These are phyloP conservation scores for Myathropa florea DNA, from an alignment of 2,888 invertebrate species.

Conservation along the genomic window DNA sequence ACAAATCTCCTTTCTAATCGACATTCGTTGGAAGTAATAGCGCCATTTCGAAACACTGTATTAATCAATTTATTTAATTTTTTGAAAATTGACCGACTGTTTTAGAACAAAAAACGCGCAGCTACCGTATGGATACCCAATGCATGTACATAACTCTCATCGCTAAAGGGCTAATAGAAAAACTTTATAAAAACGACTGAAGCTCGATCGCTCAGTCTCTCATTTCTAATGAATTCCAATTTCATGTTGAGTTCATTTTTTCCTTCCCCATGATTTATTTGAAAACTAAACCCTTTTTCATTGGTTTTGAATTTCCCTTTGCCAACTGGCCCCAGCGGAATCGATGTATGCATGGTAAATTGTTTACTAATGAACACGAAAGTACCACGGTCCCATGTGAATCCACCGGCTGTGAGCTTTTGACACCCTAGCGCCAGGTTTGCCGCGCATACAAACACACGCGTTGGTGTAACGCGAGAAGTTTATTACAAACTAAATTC, in stretches of 20 bases:
- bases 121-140: too few species aligned
- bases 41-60: too few species aligned
- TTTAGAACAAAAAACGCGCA: too few species aligned
- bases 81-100: too few species aligned
- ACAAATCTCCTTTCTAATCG: too few species aligned
- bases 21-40: too few species aligned
- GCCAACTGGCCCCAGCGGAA: not conserved
- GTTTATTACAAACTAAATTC: not conserved
- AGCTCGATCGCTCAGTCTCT: not conserved
- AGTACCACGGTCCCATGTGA: not conserved
- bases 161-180: not conserved
- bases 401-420: not conserved
- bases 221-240: not conserved
- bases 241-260: not conserved
- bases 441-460: too few species aligned
- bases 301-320: not conserved
- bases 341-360: not conserved
- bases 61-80: too few species aligned
- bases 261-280: not conserved
- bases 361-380: not conserved
- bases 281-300: not conserved
- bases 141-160: too few species aligned
- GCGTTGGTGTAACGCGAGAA: not conserved
- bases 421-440: not conserved
- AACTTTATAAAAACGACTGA: not conserved